Evolutionary conservation across 2,797 vertebrate species (phyloP), one percentile per base, ranked within the genome.

Genomic region (Cynopterus sphinx): DNA sequence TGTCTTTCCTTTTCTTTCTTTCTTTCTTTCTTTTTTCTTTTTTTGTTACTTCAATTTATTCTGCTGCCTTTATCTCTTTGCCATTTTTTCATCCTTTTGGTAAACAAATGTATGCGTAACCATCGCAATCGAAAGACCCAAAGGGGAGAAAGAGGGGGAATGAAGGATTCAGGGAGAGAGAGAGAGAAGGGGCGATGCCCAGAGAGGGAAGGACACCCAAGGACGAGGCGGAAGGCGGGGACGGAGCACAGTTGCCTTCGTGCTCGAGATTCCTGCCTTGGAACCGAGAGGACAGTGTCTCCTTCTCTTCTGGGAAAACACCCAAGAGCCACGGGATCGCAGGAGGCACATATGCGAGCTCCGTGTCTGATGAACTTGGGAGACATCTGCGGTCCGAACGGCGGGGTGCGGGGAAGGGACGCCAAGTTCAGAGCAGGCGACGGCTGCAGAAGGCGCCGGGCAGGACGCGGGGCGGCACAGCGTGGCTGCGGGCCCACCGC

Each of bases 291-390:
- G 49, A 21, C 74, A 33, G 16, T 49, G 39, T 91, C 67, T 95
- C 57, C 57, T 73, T 71, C 46, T 74, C 57, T 91, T 87, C 88
- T 87, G 93, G 88, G 88, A 91, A 91, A 67, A 67, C 26, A 16
- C 67, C 82, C 88, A 87, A 95, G 74, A 87, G 88, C 82, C 65
- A n/a, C 74, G 67, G 74, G 74, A 16, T 16, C 22, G 0, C 74
- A 17, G 87, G 82, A 36, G 65, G 49, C 67, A 65, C 67, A 67
- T 16, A 57, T 41, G 93, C 82, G 79, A 55, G 22, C 65, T 21
- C 55, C 7, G 0, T 49, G 4, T 31, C 41, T 41, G 82, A 57
- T 81, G 74, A 33, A 41, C 39, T 28, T 5, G 9, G 74, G 74
- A 39, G 82, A 31, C 82, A 13, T 46, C 39, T 85, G 73, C 43